Conservation (phyloP, 2,888 invertebrate genomes). For the Gnatocerus cornutus region DNA sequence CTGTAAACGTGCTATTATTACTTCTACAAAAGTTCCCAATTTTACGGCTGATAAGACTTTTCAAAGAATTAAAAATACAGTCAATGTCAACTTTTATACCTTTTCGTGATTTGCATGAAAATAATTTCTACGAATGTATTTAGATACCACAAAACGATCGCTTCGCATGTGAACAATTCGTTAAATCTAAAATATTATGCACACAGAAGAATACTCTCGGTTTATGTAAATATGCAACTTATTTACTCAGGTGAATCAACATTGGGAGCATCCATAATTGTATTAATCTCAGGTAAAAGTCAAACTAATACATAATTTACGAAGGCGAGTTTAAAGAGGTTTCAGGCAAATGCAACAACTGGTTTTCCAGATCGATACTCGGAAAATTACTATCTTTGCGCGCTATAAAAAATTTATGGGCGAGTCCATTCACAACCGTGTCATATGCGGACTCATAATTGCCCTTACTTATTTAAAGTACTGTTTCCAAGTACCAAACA, state of each 20-base stretch:
- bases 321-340: too few relatives aligned
- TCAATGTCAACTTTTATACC: conserved; percentile 5
- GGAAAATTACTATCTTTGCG: too few relatives aligned
- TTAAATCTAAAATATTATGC: background rate
- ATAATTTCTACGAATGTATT: background rate
- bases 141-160: background rate
- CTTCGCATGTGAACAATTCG: conserved; percentile 5
- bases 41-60: conserved; percentile 1
- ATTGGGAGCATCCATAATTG: background rate
- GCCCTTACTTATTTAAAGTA: too few relatives aligned
- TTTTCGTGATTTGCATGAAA: conserved; percentile 6
- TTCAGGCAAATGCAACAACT: too few relatives aligned
- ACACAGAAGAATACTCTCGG: background rate
- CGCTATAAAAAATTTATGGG: too few relatives aligned
- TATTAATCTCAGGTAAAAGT: conserved; percentile 1
- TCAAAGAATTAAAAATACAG: background rate
- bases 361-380: too few relatives aligned
- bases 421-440: too few relatives aligned
- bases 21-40: conserved; percentile 2
- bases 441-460: too few relatives aligned
- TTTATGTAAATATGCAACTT: background rate
- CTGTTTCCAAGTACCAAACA: too few relatives aligned
- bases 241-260: conserved; percentile 3
- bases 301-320: background rate
- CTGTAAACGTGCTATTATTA: conserved; percentile 20